Conservation (phyloP, 1,140 invertebrate genomes). For the Saccostrea glomerata region DNA sequence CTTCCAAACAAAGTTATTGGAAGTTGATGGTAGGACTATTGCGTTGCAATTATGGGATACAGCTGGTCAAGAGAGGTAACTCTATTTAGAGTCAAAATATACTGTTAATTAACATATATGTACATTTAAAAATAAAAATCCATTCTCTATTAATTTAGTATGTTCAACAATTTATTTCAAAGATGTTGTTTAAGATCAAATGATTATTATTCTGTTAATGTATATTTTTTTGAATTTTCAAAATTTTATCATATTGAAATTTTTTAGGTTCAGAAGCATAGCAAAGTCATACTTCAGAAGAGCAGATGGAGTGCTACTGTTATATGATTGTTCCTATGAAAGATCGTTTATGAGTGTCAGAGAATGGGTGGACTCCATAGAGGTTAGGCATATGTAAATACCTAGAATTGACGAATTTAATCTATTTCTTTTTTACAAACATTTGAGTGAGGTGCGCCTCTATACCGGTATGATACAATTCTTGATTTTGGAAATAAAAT, state of each 20-base stretch:
- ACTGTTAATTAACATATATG: no score
- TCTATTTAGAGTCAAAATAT: background rate
- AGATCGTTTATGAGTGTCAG: conserved; percentile 77
- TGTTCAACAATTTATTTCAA: no score
- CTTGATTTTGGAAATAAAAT: no score
- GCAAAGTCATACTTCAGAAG: conserved; percentile 78
- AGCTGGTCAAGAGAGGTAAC: conserved; percentile 82
- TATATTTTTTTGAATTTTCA: no score
- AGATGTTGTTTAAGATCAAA: no score
- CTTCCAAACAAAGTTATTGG: conserved; percentile 84
- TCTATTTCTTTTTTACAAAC: no score
- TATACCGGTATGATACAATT: no score
- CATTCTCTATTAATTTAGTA: no score
- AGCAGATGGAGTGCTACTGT: conserved; percentile 76
- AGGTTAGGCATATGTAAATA: conserved; percentile 60
- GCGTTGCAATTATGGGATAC: conserved; percentile 84
- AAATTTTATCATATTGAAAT: background rate
- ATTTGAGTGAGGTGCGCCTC: no score
- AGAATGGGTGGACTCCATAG: conserved; percentile 77
- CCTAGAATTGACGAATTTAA: no score
- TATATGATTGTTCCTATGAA: conserved; percentile 78
- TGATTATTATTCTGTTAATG: no score
- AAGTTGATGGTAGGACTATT: conserved; percentile 83
- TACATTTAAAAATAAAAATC: no score
- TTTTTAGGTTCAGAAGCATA: conserved; percentile 76